A percentile compares a stretch with the other conserved stretches of the same genome.
These are phyloP conservation scores for Myiagra hebetior DNA, from an alignment of 2,113 vertebrate species.

Conservation along the genomic window DNA sequence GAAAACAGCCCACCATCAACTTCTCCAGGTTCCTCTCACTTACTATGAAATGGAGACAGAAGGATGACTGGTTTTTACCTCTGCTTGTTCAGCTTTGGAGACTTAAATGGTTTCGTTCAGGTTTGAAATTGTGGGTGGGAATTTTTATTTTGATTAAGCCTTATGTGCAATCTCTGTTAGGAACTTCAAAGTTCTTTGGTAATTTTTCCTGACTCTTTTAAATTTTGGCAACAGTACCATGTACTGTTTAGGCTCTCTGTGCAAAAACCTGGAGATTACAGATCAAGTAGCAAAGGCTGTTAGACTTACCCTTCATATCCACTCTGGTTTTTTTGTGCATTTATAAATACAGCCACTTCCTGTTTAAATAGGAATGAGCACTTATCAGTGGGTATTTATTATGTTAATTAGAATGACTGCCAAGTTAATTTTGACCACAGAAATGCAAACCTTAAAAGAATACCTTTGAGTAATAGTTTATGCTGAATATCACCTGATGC, in stretches of 20 bases:
- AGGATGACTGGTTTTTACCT: not conserved
- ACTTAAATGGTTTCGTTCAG: not conserved
- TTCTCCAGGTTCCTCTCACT: not conserved
- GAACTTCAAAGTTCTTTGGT: not conserved
- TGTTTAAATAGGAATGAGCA: not conserved
- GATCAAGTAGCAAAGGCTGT: not conserved
- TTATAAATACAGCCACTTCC: not conserved
- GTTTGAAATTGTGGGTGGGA: not conserved
- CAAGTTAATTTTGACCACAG: not conserved
- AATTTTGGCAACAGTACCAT: not conserved
- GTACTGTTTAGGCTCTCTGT: not conserved
- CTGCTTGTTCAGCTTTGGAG: not conserved
- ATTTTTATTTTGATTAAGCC: not conserved
- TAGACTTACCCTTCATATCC: not conserved
- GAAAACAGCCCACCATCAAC: not conserved
- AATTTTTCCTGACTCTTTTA: not conserved
- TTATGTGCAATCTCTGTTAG: not conserved
- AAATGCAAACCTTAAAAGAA: not conserved
- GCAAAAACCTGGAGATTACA: not conserved
- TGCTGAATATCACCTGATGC: not conserved
- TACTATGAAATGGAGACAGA: not conserved
- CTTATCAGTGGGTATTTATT: not conserved
- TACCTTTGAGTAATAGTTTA: not conserved
- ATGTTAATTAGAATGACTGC: not conserved
- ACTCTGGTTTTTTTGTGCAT: not conserved